Base-by-base conservation (phyloP, 1,140 invertebrate species). In the Drosophila lacteicornis region DNA sequence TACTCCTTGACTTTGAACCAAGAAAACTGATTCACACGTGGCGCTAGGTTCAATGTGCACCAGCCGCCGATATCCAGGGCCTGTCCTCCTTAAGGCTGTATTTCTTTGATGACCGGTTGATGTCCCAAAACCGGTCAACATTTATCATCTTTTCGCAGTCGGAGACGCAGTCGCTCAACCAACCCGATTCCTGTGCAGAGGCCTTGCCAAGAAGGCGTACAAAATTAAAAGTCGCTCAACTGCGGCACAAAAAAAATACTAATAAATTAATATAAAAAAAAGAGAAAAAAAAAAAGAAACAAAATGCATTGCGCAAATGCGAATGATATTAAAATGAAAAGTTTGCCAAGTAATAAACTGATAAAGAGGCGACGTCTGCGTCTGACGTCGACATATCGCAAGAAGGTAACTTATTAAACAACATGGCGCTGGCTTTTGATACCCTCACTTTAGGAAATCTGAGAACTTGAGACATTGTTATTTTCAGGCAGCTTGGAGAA, bases 301-400 rank as follows among this genome's bases (percentile, higher is more conserved):
- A 77, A 76, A 80, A 73, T 82, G 86, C 82, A 87, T 91, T 91
- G 87, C 87, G 80, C 86, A 91, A 87, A 91, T 87, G 80, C 83
- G 80, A 87, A 81, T 79, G 83, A 91, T 91, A 87, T 84, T 84
- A 91, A 91, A 91, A 87, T 87, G 84, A 91, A 87, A 91, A 91
- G 82, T 91, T 86, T 86, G 69, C 82, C 82, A 91, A 91, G 87
- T 87, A 91, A 91, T 91, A 91, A 91, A 91, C 87, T 91, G 87
- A 91, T 91, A 91, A 87, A 91, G 87, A 83, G 86, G 80, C 87
- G 80, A 86, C 87, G 87, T 82, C 77, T 82, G 79, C 75, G 82
- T 74, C 81, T 75, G 77, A 88, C 77, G 80, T 77, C 78, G 81
- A 90, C 86, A 90, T 90, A 90, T 90, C 86, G 84, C 84, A 71